Evolutionary conservation across 2,888 invertebrate species (phyloP).

Genomic region (Drosophila paramelanica): DNA sequence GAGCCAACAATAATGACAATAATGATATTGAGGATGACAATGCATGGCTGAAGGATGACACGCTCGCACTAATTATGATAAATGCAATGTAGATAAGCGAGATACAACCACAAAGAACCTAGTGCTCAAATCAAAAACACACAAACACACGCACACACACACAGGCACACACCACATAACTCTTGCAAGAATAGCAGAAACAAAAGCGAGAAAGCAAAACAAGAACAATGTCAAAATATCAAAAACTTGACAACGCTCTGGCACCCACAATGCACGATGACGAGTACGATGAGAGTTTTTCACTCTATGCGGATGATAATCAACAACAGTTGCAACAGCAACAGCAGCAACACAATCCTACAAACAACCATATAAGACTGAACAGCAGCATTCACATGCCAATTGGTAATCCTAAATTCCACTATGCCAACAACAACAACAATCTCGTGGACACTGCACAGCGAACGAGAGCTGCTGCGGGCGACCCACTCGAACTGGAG

Average conservation of each 20-base stretch:
- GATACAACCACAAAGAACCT: conserved; percentile 17
- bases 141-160: conserved; percentile 17
- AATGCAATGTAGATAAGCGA: conserved; percentile 53
- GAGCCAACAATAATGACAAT: conserved; percentile 11
- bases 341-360: conserved; percentile 30
- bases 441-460: conserved; percentile 20
- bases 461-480: conserved; percentile 16
- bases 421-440: conserved; percentile 30
- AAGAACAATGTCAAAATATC: conserved; percentile 77
- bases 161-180: conserved; percentile 16
- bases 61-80: conserved; percentile 64
- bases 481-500: conserved; percentile 48
- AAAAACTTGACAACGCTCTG: conserved; percentile 64
- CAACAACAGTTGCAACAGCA: conserved; percentile 28
- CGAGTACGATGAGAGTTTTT: conserved; percentile 63
- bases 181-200: conserved; percentile 2
- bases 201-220: conserved; percentile 9
- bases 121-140: conserved; percentile 31
- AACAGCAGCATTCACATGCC: conserved; percentile 43
- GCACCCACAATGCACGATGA: conserved; percentile 57
- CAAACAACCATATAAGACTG: conserved; percentile 56
- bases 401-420: conserved; percentile 54
- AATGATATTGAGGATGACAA: conserved; percentile 32
- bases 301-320: conserved; percentile 57
- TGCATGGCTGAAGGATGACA: conserved; percentile 27